A percentile compares a stretch with the other conserved stretches of the same genome.
These are phyloP conservation scores for Microtus richardsoni DNA, from an alignment of 2,113 vertebrate genomes.

Conservation along the genomic window DNA sequence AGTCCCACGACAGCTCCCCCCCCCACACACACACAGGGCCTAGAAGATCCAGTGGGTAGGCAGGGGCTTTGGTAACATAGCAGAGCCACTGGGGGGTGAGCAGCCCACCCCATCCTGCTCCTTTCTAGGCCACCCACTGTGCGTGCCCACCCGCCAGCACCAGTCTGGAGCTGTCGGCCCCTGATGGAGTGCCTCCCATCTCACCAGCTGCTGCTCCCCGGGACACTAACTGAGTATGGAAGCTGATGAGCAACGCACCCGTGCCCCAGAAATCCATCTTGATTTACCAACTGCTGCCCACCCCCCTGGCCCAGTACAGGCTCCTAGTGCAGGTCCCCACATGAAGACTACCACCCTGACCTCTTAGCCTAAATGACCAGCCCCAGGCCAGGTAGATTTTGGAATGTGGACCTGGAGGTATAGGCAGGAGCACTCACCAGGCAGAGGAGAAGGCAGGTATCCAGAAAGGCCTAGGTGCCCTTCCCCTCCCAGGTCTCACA, in stretches of 20 bases:
- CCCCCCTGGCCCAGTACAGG: conserved; percentile 81
- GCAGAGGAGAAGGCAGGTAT: neutral
- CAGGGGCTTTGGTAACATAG: conserved; percentile 23
- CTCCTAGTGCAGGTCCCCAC: neutral
- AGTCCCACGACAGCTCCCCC: neutral
- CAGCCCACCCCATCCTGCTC: conserved; percentile 46
- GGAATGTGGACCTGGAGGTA: neutral
- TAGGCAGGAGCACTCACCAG: neutral
- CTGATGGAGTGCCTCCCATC: conserved; percentile 97
- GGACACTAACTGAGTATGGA: conserved; percentile 91
- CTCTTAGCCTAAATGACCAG: neutral
- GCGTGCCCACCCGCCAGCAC: conserved; percentile 78
- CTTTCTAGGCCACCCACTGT: neutral
- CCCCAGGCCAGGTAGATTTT: neutral
- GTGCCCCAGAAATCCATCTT: conserved; percentile 96
- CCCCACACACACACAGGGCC: neutral
- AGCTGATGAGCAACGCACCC: conserved; percentile 93
- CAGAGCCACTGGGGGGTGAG: conserved; percentile 78
- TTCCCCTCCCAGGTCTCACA: neutral
- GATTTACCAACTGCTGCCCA: conserved; percentile 94
- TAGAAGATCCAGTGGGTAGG: fast-evolving
- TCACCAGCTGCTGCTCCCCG: conserved; percentile 96
- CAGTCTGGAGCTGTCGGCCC: conserved; percentile 93
- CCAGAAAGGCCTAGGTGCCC: neutral
- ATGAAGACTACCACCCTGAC: neutral